These are phyloP conservation scores for Meteorus cinctellus DNA, from an alignment of 2,888 invertebrate genomes.

Conservation along the genomic window DNA sequence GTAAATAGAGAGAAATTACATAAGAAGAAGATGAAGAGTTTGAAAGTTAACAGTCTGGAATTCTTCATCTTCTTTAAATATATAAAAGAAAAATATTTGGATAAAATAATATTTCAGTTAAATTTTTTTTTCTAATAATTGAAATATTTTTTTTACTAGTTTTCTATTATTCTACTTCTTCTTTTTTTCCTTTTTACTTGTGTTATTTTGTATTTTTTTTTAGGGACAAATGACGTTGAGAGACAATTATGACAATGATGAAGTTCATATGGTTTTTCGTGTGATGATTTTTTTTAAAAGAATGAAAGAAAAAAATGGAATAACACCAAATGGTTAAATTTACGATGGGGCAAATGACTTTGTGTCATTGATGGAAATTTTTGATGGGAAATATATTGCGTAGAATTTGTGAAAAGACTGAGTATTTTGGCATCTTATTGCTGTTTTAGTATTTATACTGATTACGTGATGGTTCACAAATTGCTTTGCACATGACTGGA, in stretches of 20 bases:
- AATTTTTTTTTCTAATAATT: neutral
- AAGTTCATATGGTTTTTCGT: neutral
- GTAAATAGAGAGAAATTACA: neutral
- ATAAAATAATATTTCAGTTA: neutral
- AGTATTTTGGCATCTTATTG: no score
- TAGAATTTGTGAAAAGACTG: no score
- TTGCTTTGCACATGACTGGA: no score
- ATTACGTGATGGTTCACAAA: no score
- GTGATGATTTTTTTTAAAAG: no score
- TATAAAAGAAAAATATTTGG: neutral
- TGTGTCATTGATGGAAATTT: no score
- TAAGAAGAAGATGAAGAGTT: neutral
- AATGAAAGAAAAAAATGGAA: no score
- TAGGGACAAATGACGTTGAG: neutral
- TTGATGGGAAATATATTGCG: no score
- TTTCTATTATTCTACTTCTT: neutral
- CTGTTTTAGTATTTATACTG: no score
- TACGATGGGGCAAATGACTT: no score
- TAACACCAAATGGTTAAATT: no score
- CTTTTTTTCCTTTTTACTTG: neutral
- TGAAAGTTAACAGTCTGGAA: neutral
- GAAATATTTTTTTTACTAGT: neutral
- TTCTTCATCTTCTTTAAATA: neutral
- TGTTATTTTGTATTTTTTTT: neutral
- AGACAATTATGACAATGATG: neutral